Evolutionary conservation across 1,140 invertebrate genomes (phyloP), one percentile per base, ranked within the genome.

Genomic region (Maconellicoccus hirsutus): DNA sequence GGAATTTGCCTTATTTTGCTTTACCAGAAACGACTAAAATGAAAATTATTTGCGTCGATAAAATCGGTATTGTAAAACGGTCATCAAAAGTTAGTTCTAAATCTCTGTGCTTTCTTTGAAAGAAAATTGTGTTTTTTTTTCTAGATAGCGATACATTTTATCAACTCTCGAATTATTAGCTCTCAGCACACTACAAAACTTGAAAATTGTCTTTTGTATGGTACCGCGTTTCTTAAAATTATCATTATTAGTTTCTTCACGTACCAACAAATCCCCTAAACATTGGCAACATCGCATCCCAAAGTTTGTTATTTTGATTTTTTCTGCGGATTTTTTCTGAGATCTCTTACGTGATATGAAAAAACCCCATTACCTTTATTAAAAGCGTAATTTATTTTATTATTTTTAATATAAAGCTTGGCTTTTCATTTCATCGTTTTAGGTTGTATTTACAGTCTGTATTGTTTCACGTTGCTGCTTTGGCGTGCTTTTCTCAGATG

Each of bases 341-440:
- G 61, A 66, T 8, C 61, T 25, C 16, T 66, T 66, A 25, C 61
- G 61, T 66, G 61, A 66, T 66, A 66, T 66, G 61, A 66, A 19
- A 19, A 66, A 66, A 66, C 14, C 61, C 61, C 61, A 66, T 66
- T 66, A 66, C 61, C 61, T 12, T 66, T 66, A 66, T 66, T 66
- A 66, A 66, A 66, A 12, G 61, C 25, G 25, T 66, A 66, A 66
- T 66, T 66, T 66, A 66, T 66, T 66, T 23, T 66, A 4, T 8
- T 8, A 52, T n/a, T n/a, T n/a, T n/a, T 8, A 19, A 52, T 52
- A 16, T 8, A 52, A 52, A 52, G 42, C 42, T 52, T 52, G n/a
- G n/a, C 3, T 52, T 52, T 52, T 52, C n/a, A 52, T 52, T 52
- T 52, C 42, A 52, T 52, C 42, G 42, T 52, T 52, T 19, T 52